Base-by-base conservation (phyloP, 2,888 invertebrate genomes). In the Celastrina argiolus region DNA sequence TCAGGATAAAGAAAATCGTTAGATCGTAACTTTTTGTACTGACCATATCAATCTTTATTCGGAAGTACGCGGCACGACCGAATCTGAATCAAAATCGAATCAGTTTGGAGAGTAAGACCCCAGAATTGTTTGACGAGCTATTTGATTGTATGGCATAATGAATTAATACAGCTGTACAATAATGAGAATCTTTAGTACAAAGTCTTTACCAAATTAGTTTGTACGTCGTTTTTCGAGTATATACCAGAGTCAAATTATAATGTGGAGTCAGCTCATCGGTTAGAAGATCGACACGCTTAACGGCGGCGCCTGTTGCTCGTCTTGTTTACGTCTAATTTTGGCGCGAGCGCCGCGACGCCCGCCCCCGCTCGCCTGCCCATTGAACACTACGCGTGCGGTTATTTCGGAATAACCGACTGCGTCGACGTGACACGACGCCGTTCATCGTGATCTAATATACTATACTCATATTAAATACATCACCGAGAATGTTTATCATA, bases 281-380 rank as follows among this genome's bases (percentile, higher is more conserved):
- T 18, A 22, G 18, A 10, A 36, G 61, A 39, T 67, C 68, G 67
- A 68, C 69, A 71, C 70, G 70, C 71, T 72, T 74, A 73, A 70
- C 74, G 79, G 76, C 81, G 87, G 87, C 88, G 88, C 88, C 87
- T 87, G 84, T 82, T 83, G 81, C 80, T 78, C 82, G 81, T 77
- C 83, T 85, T 90, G 88, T 90, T 90, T 90, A 90, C 90, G 88
- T 90, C 90, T 90, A 90, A 90, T 90, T 90, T 87, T 84, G 89
- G 90, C 89, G 85, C 84, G 87, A 88, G 88, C 89, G 88, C 87
- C 87, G 85, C 88, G 83, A 81, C 84, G 84, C 74, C 79, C 80
- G 78, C 84, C 83, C 84, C 82, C 82, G 77, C 82, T 72, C 79
- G 76, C 79, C 74, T 81, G 81, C 82, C 85, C 90, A 89, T 89